Percentiles rank a stretch among this genome's conserved stretches.
Evolutionary conservation across 2,888 invertebrate species (phyloP).

Genomic region (Cryptocephalus moraei): DNA sequence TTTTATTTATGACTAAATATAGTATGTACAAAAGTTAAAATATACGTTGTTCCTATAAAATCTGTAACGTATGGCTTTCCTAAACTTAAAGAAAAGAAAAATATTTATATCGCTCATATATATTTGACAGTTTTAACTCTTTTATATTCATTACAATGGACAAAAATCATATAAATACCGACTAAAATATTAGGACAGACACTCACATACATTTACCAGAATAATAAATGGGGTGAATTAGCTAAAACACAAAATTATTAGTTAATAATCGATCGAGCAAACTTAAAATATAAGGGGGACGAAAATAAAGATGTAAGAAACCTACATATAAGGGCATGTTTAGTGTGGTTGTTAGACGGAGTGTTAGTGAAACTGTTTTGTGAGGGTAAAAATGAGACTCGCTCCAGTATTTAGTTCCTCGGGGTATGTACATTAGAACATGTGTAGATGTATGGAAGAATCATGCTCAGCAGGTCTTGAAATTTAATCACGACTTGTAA

Average conservation of each 20-base stretch:
- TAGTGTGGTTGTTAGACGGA: too few species aligned
- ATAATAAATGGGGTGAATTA: background rate
- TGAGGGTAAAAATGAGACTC: too few species aligned
- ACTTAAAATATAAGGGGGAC: background rate
- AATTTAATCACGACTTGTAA: background rate
- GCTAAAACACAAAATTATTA: slow-evolving; percentile 3
- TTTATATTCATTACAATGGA: slow-evolving; percentile 4
- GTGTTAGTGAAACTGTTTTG: too few species aligned
- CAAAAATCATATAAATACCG: slow-evolving; percentile 10
- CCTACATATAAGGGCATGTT: too few species aligned
- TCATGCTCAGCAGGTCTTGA: too few species aligned
- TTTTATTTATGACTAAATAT: slow-evolving; percentile 16
- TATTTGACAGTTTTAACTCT: slow-evolving; percentile 8
- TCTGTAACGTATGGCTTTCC: slow-evolving; percentile 21
- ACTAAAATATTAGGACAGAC: slow-evolving; percentile 8
- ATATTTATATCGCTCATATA: slow-evolving; percentile 7
- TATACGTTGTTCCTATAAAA: slow-evolving; percentile 19
- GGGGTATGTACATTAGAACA: too few species aligned
- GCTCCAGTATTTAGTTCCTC: too few species aligned
- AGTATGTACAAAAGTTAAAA: slow-evolving; percentile 21
- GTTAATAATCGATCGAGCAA: slow-evolving; percentile 5
- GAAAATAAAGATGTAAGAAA: too few species aligned
- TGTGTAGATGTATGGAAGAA: too few species aligned
- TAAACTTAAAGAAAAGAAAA: slow-evolving; percentile 10
- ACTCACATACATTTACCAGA: slow-evolving; percentile 8